Percentiles rank a stretch among this genome's conserved stretches.
Evolutionary conservation across 2,113 vertebrate genomes (phyloP).

Genomic region (Sciurus niger): DNA sequence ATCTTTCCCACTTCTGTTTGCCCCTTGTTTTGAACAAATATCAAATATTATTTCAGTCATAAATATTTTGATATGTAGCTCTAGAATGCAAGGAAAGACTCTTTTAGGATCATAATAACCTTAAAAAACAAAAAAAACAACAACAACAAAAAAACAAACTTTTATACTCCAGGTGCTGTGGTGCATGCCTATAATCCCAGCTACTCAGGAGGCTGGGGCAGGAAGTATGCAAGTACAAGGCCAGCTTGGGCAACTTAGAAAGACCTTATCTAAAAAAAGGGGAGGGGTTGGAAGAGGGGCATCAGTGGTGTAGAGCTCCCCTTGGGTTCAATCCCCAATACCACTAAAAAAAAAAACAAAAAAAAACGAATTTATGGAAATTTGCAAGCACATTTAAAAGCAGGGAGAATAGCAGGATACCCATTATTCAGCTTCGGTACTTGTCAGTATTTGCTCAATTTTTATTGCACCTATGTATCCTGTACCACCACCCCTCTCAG

Average conservation of each 20-base stretch:
- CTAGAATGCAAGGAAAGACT: not conserved
- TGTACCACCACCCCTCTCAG: not conserved
- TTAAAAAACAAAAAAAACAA: no score
- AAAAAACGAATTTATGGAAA: not conserved
- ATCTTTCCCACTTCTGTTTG: not conserved
- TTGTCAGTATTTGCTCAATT: not conserved
- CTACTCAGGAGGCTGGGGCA: no score
- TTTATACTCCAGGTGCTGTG: no score
- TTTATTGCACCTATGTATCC: not conserved
- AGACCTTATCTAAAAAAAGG: no score
- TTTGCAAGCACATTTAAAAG: not conserved
- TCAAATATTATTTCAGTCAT: not conserved
- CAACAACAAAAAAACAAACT: no score
- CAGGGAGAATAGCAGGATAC: not conserved
- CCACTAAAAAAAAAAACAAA: no score
- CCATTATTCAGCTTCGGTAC: not conserved
- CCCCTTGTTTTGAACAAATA: not conserved
- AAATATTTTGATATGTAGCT: not conserved
- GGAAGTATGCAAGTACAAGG: no score
- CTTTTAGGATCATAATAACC: not conserved
- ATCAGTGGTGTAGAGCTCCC: no score
- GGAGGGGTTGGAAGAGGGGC: no score
- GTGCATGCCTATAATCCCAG: no score
- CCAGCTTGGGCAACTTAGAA: no score
- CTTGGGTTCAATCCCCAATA: no score